phyloP scores from a whole-genome alignment of 2,797 vertebrate genomes.

The Labeo calbasu region DNA sequence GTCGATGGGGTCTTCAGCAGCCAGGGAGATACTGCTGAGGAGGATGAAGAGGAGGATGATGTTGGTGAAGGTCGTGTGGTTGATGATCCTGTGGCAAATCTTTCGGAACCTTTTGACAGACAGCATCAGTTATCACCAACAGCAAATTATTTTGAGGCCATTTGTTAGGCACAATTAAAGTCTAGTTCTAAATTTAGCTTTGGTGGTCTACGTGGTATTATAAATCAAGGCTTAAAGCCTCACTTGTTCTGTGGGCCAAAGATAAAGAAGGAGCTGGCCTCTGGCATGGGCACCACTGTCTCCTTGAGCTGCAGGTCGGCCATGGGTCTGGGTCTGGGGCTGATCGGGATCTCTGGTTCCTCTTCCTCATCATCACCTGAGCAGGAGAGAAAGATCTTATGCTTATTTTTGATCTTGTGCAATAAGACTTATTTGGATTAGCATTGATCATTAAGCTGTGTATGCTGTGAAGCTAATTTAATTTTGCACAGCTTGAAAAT shows the following conservation, averaged over 20 bases:
- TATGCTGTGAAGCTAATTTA: background rate
- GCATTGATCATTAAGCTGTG: background rate
- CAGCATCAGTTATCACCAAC: background rate
- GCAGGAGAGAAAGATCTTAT: background rate
- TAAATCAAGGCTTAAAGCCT: constrained; percentile 49
- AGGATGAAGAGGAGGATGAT: constrained; percentile 98
- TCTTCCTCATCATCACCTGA: constrained; percentile 96
- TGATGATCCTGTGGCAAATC: constrained; percentile 92
- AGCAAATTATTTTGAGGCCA: background rate
- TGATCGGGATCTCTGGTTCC: constrained; percentile 94
- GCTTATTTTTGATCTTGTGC: background rate
- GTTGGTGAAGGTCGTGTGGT: constrained; percentile 97
- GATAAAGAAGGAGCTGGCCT: constrained; percentile 95
- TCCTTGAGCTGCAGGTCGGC: constrained; percentile 97
- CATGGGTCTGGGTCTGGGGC: constrained; percentile 92
- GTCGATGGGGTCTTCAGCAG: constrained; percentile 95
- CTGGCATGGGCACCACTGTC: constrained; percentile 94
- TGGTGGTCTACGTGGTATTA: background rate
- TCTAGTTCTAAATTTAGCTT: background rate
- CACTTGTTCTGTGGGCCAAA: constrained; percentile 98
- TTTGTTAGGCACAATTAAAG: background rate
- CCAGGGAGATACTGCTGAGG: constrained; percentile 94
- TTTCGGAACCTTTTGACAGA: constrained; percentile 84
- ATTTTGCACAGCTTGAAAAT: background rate
- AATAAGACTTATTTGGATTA: background rate